These are phyloP conservation scores for Caenorhabditis sulstoni DNA, from an alignment of 2,888 invertebrate species.

Conservation along the genomic window DNA sequence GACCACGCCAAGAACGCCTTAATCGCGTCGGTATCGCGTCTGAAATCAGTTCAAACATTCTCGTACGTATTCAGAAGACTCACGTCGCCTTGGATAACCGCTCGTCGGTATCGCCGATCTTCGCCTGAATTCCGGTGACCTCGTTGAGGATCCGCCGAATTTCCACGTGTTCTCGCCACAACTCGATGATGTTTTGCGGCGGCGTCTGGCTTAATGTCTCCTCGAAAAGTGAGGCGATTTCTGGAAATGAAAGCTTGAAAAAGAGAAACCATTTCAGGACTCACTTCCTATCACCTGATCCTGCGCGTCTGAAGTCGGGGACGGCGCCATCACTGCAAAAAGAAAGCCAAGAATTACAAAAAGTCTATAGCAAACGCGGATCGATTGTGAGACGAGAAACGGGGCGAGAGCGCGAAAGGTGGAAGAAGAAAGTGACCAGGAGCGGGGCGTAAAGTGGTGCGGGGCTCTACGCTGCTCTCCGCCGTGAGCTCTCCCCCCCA, in stretches of 20 bases:
- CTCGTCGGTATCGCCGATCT: slow-evolving; percentile 37
- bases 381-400: no score
- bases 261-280: background rate
- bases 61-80: background rate
- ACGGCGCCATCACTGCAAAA: slow-evolving; percentile 35
- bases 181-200: slow-evolving; percentile 63
- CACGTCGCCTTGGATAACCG: background rate
- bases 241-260: no score
- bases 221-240: slow-evolving; percentile 55
- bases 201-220: slow-evolving; percentile 62
- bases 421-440: slow-evolving; percentile 38
- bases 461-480: slow-evolving; percentile 26
- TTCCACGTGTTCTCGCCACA: slow-evolving; percentile 73
- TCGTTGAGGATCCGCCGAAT: slow-evolving; percentile 63
- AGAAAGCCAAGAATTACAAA: background rate
- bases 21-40: slow-evolving; percentile 40
- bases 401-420: background rate
- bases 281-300: slow-evolving; percentile 49
- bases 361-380: no score
- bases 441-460: slow-evolving; percentile 38
- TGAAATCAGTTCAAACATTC: slow-evolving; percentile 10
- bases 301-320: slow-evolving; percentile 23
- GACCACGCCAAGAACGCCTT: slow-evolving; percentile 71
- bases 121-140: slow-evolving; percentile 30
- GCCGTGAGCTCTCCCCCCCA: slow-evolving; percentile 18